Evolutionary conservation across 2,113 vertebrate genomes (phyloP).

Genomic region (Oryzias curvinotus): DNA sequence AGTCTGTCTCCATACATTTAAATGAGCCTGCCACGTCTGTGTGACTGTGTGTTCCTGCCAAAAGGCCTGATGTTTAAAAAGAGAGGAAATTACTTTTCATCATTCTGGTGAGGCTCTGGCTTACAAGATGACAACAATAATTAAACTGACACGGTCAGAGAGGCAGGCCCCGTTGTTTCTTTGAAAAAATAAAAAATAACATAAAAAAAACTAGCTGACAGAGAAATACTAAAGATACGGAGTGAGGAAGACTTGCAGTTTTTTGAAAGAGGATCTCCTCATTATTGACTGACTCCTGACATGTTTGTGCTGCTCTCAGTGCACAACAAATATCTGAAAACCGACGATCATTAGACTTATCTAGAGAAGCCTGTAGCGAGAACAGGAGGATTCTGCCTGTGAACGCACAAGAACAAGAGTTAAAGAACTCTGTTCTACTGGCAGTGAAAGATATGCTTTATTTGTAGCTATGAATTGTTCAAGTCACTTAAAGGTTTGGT

Average conservation of each 20-base stretch:
- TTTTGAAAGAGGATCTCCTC: slow-evolving; percentile 7
- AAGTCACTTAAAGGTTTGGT: no score
- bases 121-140: slow-evolving; percentile 64
- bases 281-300: slow-evolving; percentile 20
- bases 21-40: slow-evolving; percentile 42
- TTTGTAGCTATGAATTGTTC: no score
- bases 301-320: slow-evolving; percentile 12
- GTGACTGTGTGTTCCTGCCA: slow-evolving; percentile 48
- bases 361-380: no score
- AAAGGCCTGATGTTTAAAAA: slow-evolving; percentile 47
- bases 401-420: no score
- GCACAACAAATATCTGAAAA: slow-evolving; percentile 15
- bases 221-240: slow-evolving; percentile 7
- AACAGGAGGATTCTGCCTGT: no score
- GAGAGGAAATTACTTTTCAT: slow-evolving; percentile 60
- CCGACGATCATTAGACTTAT: slow-evolving; percentile 9
- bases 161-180: slow-evolving; percentile 34
- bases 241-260: slow-evolving; percentile 35
- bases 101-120: slow-evolving; percentile 25
- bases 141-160: slow-evolving; percentile 60
- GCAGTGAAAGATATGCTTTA: no score
- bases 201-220: slow-evolving; percentile 27
- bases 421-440: no score
- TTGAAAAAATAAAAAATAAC: slow-evolving; percentile 7
- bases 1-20: slow-evolving; percentile 39